Conservation (phyloP, 2,113 vertebrate species). For the Tyto alba region DNA sequence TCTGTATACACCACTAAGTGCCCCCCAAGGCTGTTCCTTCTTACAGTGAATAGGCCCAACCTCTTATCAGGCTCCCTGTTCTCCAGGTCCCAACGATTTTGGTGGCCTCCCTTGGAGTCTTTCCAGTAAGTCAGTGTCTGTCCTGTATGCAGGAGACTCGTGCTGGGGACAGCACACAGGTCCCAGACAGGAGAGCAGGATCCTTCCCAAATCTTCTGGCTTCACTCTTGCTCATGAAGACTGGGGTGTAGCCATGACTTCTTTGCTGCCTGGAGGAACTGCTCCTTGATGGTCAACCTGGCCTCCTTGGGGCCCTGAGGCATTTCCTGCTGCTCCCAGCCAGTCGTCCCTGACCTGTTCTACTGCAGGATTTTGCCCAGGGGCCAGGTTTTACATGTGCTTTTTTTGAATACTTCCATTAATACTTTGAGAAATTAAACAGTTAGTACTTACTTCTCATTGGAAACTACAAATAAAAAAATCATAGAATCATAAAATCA, state of each 20-base stretch:
- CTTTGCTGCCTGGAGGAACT: rapidly evolving
- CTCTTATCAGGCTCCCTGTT: rapidly evolving
- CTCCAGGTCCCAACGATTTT: rapidly evolving
- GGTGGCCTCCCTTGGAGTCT: rapidly evolving
- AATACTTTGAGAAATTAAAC: not conserved
- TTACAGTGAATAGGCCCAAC: not conserved
- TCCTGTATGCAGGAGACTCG: not conserved
- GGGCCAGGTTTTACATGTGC: rapidly evolving
- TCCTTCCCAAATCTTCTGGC: not conserved
- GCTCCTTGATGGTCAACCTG: not conserved
- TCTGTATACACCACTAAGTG: not conserved
- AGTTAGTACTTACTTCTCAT: not conserved
- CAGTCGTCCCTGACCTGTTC: not conserved
- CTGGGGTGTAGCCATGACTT: not conserved
- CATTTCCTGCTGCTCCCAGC: not conserved
- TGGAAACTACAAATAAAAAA: not conserved
- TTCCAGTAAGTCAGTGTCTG: not conserved
- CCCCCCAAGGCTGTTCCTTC: not conserved
- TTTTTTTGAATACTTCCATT: not conserved
- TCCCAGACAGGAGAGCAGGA: not conserved
- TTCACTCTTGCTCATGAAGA: not conserved
- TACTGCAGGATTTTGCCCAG: not conserved
- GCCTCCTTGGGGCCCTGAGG: rapidly evolving
- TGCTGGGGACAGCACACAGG: not conserved
- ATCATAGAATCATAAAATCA: rapidly evolving